Evolutionary conservation across 2,797 vertebrate genomes (phyloP).

Genomic region (Sphaeramia orbicularis): DNA sequence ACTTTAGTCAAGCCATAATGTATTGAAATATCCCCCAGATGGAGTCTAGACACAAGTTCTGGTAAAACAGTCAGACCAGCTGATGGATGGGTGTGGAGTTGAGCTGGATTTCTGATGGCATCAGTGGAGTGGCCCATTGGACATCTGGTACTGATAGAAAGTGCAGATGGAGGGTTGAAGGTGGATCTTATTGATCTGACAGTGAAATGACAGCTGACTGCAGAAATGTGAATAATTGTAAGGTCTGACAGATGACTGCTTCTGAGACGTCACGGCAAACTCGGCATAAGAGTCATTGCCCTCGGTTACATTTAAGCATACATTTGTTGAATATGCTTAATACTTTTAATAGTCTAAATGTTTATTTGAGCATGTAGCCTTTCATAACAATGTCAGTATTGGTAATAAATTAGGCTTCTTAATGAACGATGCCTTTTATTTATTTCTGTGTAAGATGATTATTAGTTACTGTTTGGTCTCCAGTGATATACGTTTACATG

Average conservation of each 20-base stretch:
- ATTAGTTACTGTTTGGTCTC: slow-evolving; percentile 41
- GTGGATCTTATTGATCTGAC: neutral
- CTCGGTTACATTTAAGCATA: too few relatives aligned
- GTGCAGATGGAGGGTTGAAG: neutral
- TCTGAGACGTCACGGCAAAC: too few relatives aligned
- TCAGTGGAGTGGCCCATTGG: neutral
- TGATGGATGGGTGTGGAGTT: slow-evolving; percentile 1
- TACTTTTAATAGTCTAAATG: too few relatives aligned
- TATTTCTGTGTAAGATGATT: slow-evolving; percentile 34
- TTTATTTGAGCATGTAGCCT: too few relatives aligned
- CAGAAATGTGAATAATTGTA: neutral
- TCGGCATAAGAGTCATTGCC: too few relatives aligned
- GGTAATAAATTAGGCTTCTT: neutral
- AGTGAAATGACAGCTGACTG: neutral
- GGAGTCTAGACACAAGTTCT: slow-evolving; percentile 16
- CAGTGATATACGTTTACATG: slow-evolving; percentile 33
- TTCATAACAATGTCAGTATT: neutral
- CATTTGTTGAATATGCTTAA: too few relatives aligned
- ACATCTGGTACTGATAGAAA: slow-evolving; percentile 15
- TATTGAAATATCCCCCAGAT: slow-evolving; percentile 20
- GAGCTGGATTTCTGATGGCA: neutral
- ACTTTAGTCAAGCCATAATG: neutral
- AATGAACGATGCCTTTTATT: slow-evolving; percentile 22
- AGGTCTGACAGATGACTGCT: too few relatives aligned
- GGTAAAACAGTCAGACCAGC: slow-evolving; percentile 3